Percentiles rank a stretch among this genome's conserved stretches.
These are phyloP conservation scores for Arremon aurantiirostris DNA, from an alignment of 2,797 vertebrate genomes.

Conservation along the genomic window DNA sequence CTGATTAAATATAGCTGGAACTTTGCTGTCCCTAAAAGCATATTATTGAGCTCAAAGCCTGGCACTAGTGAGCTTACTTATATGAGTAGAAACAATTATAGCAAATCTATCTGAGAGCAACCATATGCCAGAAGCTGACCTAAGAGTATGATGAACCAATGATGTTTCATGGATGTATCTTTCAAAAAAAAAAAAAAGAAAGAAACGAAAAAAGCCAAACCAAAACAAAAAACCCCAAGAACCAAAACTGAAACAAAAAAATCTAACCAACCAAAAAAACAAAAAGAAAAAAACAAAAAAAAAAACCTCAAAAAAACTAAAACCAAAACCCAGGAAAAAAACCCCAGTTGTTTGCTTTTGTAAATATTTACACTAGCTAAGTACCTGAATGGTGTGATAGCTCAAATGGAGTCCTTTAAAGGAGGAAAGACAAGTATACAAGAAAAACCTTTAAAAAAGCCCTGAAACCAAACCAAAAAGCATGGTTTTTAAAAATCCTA, in stretches of 20 bases:
- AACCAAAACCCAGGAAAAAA: neutral
- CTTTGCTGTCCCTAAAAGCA: neutral
- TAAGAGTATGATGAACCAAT: neutral
- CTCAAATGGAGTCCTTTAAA: neutral
- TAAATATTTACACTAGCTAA: neutral
- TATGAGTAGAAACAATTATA: neutral
- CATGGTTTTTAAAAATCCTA: neutral
- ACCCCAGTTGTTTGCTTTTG: neutral
- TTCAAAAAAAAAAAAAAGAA: neutral
- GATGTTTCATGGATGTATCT: neutral
- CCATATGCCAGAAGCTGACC: neutral
- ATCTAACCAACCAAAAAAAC: neutral
- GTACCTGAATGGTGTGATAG: neutral
- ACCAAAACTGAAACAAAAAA: neutral
- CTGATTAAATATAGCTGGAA: neutral
- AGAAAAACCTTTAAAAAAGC: neutral
- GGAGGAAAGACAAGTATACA: neutral
- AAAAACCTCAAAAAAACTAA: neutral
- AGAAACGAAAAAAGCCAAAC: neutral
- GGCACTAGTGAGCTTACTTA: neutral
- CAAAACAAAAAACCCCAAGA: neutral
- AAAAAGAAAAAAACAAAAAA: too few species aligned
- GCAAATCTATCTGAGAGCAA: neutral
- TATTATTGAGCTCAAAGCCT: neutral
- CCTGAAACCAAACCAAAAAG: neutral